phyloP scores from a whole-genome alignment of 2,888 invertebrate species.

The Chirona hameri region DNA sequence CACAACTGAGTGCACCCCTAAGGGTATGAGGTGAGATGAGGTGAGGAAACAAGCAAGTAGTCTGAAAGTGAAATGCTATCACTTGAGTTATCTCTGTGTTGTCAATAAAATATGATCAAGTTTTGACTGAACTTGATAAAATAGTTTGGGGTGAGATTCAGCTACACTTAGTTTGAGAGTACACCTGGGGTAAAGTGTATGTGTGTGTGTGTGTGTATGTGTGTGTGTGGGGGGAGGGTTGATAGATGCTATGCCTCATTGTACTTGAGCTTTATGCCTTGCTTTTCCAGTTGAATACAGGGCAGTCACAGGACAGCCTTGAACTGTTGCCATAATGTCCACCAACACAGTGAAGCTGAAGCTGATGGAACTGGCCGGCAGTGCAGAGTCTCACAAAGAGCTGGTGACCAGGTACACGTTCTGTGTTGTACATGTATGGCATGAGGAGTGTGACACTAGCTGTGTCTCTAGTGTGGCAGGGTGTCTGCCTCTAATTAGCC shows the following conservation, averaged over 20 bases:
- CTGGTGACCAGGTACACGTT: not conserved
- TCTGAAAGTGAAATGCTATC: not conserved
- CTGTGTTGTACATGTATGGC: too few relatives aligned
- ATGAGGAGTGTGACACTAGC: too few relatives aligned
- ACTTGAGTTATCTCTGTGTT: not conserved
- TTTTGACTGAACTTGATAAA: too few relatives aligned
- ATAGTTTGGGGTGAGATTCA: too few relatives aligned
- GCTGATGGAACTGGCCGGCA: slow-evolving; percentile 10
- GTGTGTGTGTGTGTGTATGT: not conserved
- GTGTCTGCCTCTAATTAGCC: too few relatives aligned
- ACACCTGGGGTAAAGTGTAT: too few relatives aligned
- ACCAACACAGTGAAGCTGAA: not conserved
- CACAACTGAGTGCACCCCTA: not conserved
- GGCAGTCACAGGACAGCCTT: not conserved
- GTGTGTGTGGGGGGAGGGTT: too few relatives aligned
- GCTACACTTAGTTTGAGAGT: too few relatives aligned
- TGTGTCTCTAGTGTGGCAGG: too few relatives aligned
- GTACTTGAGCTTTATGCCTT: not conserved
- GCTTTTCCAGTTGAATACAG: not conserved
- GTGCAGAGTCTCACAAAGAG: slow-evolving; percentile 9
- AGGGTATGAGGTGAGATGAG: not conserved
- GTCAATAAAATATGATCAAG: too few relatives aligned
- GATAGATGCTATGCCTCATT: not conserved
- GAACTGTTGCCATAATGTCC: not conserved
- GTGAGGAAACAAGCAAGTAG: not conserved